Conservation (phyloP, 2,797 vertebrate genomes). For the Discoglossus pictus region DNA sequence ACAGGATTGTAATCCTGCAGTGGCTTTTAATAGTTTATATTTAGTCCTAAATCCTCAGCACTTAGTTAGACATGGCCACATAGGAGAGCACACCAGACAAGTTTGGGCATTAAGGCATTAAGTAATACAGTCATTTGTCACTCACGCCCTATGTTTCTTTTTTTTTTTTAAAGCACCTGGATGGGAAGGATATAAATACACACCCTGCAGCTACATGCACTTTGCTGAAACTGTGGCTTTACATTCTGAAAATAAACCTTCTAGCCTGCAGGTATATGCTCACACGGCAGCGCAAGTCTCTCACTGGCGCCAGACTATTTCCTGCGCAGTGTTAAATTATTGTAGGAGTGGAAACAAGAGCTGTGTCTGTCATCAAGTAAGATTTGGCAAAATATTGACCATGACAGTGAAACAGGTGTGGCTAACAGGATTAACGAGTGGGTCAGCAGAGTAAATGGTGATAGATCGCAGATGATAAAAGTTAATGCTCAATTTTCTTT, state of each 20-base stretch:
- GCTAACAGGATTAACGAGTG: slow-evolving; percentile 10
- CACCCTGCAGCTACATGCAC: slow-evolving; percentile 62
- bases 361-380: slow-evolving; percentile 47
- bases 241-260: slow-evolving; percentile 70
- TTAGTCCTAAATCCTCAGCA: slow-evolving; percentile 2
- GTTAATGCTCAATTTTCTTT: no score
- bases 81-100: slow-evolving; percentile 23
- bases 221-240: slow-evolving; percentile 67
- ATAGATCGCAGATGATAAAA: no score
- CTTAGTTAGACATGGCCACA: slow-evolving; percentile 2
- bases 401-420: slow-evolving; percentile 16
- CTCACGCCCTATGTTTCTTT: slow-evolving; percentile 53
- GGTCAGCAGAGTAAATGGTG: not conserved
- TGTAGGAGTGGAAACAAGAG: slow-evolving; percentile 39
- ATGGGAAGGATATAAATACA: slow-evolving; percentile 52
- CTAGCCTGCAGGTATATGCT: slow-evolving; percentile 62
- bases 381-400: slow-evolving; percentile 48
- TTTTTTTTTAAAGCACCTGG: slow-evolving; percentile 59
- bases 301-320: slow-evolving; percentile 68
- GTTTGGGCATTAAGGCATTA: slow-evolving; percentile 51
- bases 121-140: slow-evolving; percentile 50
- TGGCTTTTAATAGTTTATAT: not conserved
- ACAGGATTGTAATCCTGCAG: not conserved
- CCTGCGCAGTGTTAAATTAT: slow-evolving; percentile 42
- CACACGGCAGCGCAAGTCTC: slow-evolving; percentile 62